Evolutionary conservation across 2,888 invertebrate species (phyloP), one percentile per base, ranked within the genome.

Genomic region (Andrena bucephala): DNA sequence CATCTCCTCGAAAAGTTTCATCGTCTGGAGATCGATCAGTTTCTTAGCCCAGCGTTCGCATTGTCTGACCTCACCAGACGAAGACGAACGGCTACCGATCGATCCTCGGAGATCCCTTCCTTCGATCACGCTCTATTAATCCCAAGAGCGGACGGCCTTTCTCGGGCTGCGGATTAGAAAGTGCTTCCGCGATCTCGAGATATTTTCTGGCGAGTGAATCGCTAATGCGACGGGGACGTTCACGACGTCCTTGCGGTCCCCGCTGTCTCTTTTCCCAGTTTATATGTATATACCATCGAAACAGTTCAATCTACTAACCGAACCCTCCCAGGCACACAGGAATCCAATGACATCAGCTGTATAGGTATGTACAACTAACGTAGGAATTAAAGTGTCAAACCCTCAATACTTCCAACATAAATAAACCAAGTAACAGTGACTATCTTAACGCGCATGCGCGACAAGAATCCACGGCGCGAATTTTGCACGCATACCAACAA

Each of bases 141-240:
- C 77, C 68, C 74, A 31, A 63, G 36, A 63, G 62, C 84, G 77
- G 62, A 65, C 85, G 81, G 77, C 84, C 87, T 87, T 87, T 86
- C 86, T 80, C 86, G 81, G 65, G 77, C 62, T 52, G 66, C 77
- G 76, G 83, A 87, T 86, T 88, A 81, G 87, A 88, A 87, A 87
- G 86, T 83, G 83, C 86, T 88, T 88, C 87, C 87, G 87, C 86
- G 87, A 87, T 87, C 87, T 88, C 87, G 87, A 86, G 85, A 88
- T 88, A 87, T 86, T 85, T 88, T 83, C 78, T 77, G 81, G 33
- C 66, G 31, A 76, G 79, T 71, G 85, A 79, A 85, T 79, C 76
- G 77, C 63, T 69, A 75, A 73, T 59, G 57, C 42, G 62, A 42
- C 67, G 36, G 52, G 60, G 48, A 69, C 52, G 33, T 33, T 20